Evolutionary conservation across 2,797 vertebrate species (phyloP).

Genomic region (Poecile montanus): DNA sequence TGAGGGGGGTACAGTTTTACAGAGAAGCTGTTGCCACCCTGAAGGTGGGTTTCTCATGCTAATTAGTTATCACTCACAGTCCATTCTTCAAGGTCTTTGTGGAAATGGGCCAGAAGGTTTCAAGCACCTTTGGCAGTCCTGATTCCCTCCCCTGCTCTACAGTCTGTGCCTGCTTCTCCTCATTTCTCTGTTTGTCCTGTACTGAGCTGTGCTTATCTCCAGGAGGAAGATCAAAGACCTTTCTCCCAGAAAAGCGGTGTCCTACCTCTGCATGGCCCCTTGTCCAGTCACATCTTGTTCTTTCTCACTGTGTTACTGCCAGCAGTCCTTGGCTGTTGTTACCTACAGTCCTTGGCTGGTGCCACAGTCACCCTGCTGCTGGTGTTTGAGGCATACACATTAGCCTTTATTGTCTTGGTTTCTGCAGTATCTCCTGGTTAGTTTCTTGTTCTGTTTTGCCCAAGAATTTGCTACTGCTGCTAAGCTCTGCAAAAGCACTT

Average conservation of each 20-base stretch:
- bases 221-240: neutral
- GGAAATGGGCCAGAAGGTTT: neutral
- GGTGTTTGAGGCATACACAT: neutral
- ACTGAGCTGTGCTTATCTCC: neutral
- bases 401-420: neutral
- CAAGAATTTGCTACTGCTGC: neutral
- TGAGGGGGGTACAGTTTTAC: rapidly evolving
- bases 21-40: neutral
- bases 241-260: neutral
- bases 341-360: neutral
- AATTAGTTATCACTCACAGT: neutral
- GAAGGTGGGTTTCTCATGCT: neutral
- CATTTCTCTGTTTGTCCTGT: neutral
- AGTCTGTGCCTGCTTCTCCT: neutral
- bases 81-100: neutral
- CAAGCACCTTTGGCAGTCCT: rapidly evolving
- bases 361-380: neutral
- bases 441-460: neutral
- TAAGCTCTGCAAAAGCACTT: neutral
- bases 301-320: neutral
- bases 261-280: rapidly evolving
- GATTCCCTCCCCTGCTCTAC: rapidly evolving
- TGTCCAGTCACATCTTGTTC: neutral
- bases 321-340: neutral
- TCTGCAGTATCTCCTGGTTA: neutral